Evolutionary conservation across 2,113 vertebrate genomes (phyloP), one percentile per base, ranked within the genome.

Genomic region (Salvelinus alpinus): DNA sequence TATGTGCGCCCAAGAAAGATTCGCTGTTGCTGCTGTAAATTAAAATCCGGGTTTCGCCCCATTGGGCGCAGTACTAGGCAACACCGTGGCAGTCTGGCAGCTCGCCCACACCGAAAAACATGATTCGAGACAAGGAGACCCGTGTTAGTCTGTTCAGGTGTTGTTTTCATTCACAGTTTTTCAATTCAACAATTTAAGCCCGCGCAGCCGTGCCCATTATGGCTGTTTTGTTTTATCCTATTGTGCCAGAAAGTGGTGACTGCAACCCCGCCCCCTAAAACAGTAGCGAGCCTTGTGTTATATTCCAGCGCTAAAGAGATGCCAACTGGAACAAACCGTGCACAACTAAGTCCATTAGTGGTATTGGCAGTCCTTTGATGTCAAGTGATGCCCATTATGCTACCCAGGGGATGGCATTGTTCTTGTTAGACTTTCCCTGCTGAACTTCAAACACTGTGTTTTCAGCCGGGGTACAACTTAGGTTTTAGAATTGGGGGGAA

Each of bases 81-180:
- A 44, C 38, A 44, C 9, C 0, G 59, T 22, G 5, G n/a, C 9
- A 51, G 20, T 31, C 48, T 59, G 44, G 47, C 51, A 57, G 48
- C 12, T 60, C 31, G 24, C 4, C 34, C 7, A 13, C 13, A 60
- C 13, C 51, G 38, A 44, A 44, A 54, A 18, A 76, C 3, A 22
- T 62, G 38, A 44, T 44, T n/a, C 59, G 25, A 82, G 64, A 66
- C 64, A 73, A 74, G 22, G 22, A 51, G 76, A 68, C 70, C 71
- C 64, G 14, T 67, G 57, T 78, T 79, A 12, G 38, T 2, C 38
- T 67, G 31, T n/a, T 62, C 3, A 70, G 64, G 66, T 77, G 82
- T 66, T 73, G 64, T 62, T 75, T 54, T 80, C 48, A 68, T 38
- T 34, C 9, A 24, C n/a, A 13, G 51, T 70, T 22, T 38, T 67